A percentile compares a stretch with the other conserved stretches of the same genome.
These are phyloP conservation scores for Kuschelorhynchus macadamiae DNA, from an alignment of 2,888 invertebrate genomes.

Conservation along the genomic window DNA sequence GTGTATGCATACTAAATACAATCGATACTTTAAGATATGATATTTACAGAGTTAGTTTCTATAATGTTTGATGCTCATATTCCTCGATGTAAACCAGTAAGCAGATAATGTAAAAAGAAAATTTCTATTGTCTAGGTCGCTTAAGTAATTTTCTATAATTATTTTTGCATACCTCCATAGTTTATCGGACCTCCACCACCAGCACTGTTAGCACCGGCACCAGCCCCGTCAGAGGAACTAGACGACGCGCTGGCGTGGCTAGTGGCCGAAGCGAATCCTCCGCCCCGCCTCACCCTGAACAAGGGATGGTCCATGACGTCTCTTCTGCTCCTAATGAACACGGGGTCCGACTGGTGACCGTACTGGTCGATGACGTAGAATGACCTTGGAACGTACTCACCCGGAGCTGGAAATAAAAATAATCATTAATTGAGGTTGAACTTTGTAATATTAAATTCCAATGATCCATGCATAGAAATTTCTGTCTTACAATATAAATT, in stretches of 20 bases:
- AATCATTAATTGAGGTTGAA: too few relatives aligned
- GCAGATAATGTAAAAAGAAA: too few relatives aligned
- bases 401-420: conserved; percentile 66
- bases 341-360: conserved; percentile 70
- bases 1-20: too few relatives aligned
- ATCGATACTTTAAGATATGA: too few relatives aligned
- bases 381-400: conserved; percentile 74
- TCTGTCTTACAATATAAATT: too few relatives aligned
- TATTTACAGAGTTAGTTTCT: too few relatives aligned
- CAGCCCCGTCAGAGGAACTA: not conserved
- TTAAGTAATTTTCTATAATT: too few relatives aligned
- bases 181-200: conserved; percentile 21
- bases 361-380: conserved; percentile 74
- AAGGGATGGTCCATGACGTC: conserved; percentile 54
- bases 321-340: conserved; percentile 58
- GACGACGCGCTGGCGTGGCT: conserved; percentile 41
- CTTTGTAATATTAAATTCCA: too few relatives aligned
- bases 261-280: conserved; percentile 49
- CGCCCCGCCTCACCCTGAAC: conserved; percentile 54
- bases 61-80: too few relatives aligned
- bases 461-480: too few relatives aligned
- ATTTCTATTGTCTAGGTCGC: too few relatives aligned
- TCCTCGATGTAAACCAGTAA: too few relatives aligned
- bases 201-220: conserved; percentile 18
- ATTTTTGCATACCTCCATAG: conserved; percentile 45